Conservation (phyloP, 2,113 vertebrate genomes). For the Pygoscelis antarcticus region DNA sequence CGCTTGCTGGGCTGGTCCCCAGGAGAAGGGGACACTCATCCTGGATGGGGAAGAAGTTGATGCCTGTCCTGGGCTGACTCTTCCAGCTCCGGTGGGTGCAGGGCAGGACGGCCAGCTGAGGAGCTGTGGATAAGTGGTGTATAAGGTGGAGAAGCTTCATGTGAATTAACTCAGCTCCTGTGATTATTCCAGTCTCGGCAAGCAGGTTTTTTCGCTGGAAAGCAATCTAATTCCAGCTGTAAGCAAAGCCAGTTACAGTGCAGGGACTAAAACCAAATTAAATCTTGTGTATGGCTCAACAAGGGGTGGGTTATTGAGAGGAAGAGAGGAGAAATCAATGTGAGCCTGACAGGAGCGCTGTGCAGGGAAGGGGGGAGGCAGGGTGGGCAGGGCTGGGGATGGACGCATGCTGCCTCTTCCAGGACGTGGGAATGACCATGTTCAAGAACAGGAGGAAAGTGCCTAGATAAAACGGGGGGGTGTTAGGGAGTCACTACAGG, state of each 20-base stretch:
- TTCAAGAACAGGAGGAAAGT: background rate
- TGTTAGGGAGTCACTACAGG: background rate
- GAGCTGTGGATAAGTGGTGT: background rate
- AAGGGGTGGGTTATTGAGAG: conserved; percentile 25
- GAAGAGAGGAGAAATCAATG: conserved; percentile 46
- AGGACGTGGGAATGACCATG: accelerated
- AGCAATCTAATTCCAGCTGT: conserved; percentile 51
- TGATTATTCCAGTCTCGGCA: conserved; percentile 9
- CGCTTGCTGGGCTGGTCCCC: background rate
- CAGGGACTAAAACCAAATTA: conserved; percentile 50
- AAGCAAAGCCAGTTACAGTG: conserved; percentile 51
- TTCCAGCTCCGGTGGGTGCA: background rate
- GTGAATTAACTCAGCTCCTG: conserved; percentile 7
- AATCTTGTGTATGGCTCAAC: conserved; percentile 47
- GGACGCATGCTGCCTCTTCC: background rate
- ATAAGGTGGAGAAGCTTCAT: background rate
- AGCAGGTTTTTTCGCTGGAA: background rate
- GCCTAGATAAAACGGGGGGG: background rate
- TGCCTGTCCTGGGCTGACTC: background rate
- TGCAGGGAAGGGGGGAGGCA: background rate
- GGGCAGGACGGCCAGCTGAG: background rate
- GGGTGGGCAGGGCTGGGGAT: background rate
- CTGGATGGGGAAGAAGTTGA: background rate
- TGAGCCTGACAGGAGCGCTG: background rate
- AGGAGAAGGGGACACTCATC: background rate